These are phyloP conservation scores for Holotrichia oblita DNA, from an alignment of 1,140 invertebrate genomes.

Conservation along the genomic window DNA sequence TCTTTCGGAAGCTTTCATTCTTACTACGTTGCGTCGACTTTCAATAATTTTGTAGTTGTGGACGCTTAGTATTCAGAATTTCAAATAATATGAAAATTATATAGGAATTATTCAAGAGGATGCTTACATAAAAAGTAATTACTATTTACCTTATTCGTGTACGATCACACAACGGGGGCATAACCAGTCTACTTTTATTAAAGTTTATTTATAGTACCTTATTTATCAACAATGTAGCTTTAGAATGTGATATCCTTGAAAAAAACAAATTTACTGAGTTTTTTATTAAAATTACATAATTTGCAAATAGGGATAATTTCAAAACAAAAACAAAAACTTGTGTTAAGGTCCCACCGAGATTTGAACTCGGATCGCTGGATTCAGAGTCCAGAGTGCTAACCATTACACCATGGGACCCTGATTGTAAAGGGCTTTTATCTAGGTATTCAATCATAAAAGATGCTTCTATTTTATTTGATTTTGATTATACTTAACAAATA, in stretches of 20 bases:
- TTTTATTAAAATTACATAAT: no score
- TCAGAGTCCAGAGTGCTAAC: conserved; percentile 61
- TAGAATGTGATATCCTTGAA: no score
- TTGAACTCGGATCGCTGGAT: conserved; percentile 61
- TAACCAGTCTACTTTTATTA: no score
- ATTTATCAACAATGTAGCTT: no score
- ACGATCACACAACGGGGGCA: no score
- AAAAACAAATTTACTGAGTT: no score
- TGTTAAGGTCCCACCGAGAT: conserved; percentile 59
- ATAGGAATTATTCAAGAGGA: background rate
- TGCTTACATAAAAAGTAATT: background rate
- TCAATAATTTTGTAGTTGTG: background rate
- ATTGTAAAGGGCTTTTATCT: background rate
- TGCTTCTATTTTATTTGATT: background rate
- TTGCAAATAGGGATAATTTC: no score
- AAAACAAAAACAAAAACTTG: background rate
- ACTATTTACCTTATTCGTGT: no score
- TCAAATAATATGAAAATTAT: background rate
- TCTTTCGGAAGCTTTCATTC: background rate
- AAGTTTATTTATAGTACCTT: no score
- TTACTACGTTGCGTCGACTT: no score
- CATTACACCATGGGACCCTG: conserved; percentile 59
- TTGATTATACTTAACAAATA: no score
- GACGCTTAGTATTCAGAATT: background rate
- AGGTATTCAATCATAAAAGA: background rate